Evolutionary conservation across 2,113 vertebrate species (phyloP).

Genomic region (Coryphaenoides rupestris): DNA sequence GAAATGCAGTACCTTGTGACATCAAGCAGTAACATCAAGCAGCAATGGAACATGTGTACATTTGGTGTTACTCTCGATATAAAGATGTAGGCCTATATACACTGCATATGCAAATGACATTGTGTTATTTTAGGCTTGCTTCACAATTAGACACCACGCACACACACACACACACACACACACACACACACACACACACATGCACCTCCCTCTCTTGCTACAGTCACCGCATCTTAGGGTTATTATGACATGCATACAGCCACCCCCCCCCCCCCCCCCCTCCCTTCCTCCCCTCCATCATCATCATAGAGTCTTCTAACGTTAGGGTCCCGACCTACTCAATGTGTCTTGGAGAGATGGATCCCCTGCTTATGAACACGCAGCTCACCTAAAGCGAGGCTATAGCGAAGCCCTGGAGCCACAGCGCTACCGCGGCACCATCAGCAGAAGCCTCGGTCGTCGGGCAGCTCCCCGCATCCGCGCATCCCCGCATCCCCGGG

Average conservation of each 20-base stretch:
- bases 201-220: conserved; percentile 25
- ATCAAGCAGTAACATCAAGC: no score
- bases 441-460: conserved; percentile 22
- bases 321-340: no score
- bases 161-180: not conserved
- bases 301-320: not conserved
- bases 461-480: no score
- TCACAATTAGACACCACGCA: no score
- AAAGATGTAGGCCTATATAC: no score
- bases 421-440: conserved; percentile 37
- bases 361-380: not conserved
- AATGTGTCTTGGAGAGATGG: not conserved
- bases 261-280: conserved; percentile 25
- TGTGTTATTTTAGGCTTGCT: no score
- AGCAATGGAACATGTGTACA: no score
- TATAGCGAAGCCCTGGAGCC: conserved; percentile 30
- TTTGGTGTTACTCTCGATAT: no score
- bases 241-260: conserved; percentile 50
- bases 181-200: not conserved
- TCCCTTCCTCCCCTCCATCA: conserved; percentile 30
- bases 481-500: conserved; percentile 27
- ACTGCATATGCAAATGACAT: no score
- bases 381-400: conserved; percentile 23
- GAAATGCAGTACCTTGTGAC: no score
- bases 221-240: conserved; percentile 41